These are phyloP conservation scores for Pseudolycoriella hygida DNA, from an alignment of 2,888 invertebrate species.

Conservation along the genomic window DNA sequence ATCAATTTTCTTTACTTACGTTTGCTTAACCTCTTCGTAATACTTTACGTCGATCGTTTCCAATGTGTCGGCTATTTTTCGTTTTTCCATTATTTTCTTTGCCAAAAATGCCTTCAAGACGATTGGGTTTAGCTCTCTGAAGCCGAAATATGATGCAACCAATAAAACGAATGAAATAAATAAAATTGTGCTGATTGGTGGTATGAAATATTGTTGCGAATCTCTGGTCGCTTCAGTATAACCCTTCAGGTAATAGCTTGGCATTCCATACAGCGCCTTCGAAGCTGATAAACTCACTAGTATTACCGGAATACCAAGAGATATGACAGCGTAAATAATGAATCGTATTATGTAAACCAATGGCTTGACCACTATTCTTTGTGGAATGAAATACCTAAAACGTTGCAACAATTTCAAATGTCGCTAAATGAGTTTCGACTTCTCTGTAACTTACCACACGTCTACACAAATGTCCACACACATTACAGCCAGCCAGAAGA, in stretches of 20 bases:
- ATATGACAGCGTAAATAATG: conserved; percentile 16
- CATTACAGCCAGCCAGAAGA: conserved; percentile 23
- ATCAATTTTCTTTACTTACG: neutral
- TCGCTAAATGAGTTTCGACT: neutral
- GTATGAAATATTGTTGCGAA: conserved; percentile 27
- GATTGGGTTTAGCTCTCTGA: conserved; percentile 19
- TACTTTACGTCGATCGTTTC: neutral
- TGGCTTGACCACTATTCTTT: conserved; percentile 4
- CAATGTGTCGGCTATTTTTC: neutral
- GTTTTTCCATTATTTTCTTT: neutral
- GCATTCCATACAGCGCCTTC: conserved; percentile 25
- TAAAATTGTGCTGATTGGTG: conserved; percentile 22
- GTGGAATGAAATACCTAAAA: conserved; percentile 20
- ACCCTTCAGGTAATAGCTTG: conserved; percentile 26
- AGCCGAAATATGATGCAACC: conserved; percentile 22
- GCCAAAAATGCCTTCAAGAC: neutral
- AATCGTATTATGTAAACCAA: conserved; percentile 14
- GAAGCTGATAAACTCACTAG: conserved; percentile 21
- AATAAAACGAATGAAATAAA: conserved; percentile 20
- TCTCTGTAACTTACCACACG: conserved; percentile 19
- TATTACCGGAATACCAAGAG: conserved; percentile 19
- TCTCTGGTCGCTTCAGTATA: conserved; percentile 25
- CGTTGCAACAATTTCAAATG: neutral
- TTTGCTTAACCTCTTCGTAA: neutral
- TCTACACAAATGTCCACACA: conserved; percentile 24